phyloP scores from a whole-genome alignment of 92 coral and sea anemone species.

The Muricea muricata region DNA sequence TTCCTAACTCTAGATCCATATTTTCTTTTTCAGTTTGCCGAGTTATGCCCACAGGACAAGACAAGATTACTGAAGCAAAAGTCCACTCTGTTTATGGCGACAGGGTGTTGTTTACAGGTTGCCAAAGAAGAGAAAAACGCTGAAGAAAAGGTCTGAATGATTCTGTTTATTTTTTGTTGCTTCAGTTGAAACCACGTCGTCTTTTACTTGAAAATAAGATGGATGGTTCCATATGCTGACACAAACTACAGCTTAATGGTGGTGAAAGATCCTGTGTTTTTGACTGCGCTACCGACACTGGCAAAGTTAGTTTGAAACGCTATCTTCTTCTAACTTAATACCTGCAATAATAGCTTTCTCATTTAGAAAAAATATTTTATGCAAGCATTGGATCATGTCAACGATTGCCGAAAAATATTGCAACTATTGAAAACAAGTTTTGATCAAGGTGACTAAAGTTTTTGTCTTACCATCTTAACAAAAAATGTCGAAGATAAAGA shows the following conservation, averaged over 20 bases:
- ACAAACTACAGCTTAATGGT: too few relatives aligned
- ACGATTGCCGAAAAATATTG: conserved; percentile 76
- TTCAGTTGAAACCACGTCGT: too few relatives aligned
- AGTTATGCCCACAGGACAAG: conserved; percentile 81
- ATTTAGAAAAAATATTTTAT: conserved; percentile 69
- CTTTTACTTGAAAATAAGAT: not conserved
- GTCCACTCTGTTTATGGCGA: conserved; percentile 93
- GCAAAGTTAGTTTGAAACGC: too few relatives aligned
- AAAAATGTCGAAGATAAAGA: too few relatives aligned
- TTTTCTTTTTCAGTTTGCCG: conserved; percentile 73
- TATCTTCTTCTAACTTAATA: conserved; percentile 30
- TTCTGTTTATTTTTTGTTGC: too few relatives aligned
- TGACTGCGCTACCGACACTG: too few relatives aligned
- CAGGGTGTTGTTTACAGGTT: conserved; percentile 77
- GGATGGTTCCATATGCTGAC: too few relatives aligned
- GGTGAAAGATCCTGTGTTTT: too few relatives aligned
- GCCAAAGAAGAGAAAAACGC: conserved; percentile 63
- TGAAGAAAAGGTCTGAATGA: conserved; percentile 64
- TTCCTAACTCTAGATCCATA: not conserved
- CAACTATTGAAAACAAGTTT: conserved; percentile 36
- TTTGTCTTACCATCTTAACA: too few relatives aligned
- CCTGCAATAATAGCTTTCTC: not conserved
- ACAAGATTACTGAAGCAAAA: conserved; percentile 83
- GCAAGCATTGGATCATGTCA: conserved; percentile 76
- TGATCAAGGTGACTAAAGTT: conserved; percentile 14